Evolutionary conservation across 2,113 vertebrate species (phyloP).

Genomic region (Apistogramma diplotaenia): DNA sequence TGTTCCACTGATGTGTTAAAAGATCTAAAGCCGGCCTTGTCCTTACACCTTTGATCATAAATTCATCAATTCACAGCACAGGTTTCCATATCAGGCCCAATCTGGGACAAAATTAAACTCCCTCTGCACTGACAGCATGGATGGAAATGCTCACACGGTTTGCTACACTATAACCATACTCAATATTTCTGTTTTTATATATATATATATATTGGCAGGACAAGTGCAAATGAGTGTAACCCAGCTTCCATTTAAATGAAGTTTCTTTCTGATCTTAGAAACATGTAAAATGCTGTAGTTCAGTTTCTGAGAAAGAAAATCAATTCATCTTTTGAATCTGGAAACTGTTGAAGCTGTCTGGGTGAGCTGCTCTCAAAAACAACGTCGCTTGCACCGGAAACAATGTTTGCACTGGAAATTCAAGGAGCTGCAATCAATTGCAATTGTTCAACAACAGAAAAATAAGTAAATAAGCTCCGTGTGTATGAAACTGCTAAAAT

Average conservation of each 20-base stretch:
- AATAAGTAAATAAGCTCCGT: not conserved
- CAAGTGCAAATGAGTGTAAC: not conserved
- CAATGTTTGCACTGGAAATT: not conserved
- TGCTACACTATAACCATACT: not conserved
- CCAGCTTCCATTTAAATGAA: not conserved
- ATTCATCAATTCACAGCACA: not conserved
- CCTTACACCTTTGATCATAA: conserved; percentile 1
- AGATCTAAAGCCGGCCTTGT: not conserved
- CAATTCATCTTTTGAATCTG: not conserved
- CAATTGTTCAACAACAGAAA: not conserved
- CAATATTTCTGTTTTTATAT: not conserved
- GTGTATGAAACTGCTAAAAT: not conserved
- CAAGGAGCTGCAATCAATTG: not conserved
- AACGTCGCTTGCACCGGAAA: no score
- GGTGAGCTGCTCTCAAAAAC: not conserved
- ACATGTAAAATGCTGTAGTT: not conserved
- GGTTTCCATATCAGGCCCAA: not conserved
- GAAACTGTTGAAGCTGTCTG: no score
- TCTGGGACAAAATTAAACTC: not conserved
- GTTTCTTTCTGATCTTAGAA: not conserved
- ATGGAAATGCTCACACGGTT: not conserved
- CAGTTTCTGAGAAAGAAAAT: not conserved
- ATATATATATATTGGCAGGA: not conserved
- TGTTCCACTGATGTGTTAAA: not conserved
- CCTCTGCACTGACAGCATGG: not conserved